Conservation (phyloP, 1,140 invertebrate species). For the Macrosteles quadrilineatus region DNA sequence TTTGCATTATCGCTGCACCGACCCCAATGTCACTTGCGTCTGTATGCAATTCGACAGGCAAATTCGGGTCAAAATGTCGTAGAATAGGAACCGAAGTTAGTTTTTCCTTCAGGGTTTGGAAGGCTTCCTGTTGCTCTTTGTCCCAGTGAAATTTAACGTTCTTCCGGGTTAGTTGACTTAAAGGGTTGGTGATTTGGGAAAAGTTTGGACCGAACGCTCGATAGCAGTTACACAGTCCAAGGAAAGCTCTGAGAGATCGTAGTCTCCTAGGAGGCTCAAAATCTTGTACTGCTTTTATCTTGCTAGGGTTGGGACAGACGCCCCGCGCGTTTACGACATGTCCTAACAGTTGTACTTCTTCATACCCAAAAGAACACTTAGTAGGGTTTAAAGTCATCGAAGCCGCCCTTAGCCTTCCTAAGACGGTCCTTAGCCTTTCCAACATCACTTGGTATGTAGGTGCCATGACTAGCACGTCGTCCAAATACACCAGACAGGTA, state of each 20-base stretch:
- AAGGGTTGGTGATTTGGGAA: slow-evolving; percentile 45
- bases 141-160: neutral
- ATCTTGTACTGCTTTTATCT: slow-evolving; percentile 43
- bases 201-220: slow-evolving; percentile 48
- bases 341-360: slow-evolving; percentile 46
- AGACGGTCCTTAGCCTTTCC: slow-evolving; percentile 34
- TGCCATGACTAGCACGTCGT: slow-evolving; percentile 44
- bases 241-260: slow-evolving; percentile 43
- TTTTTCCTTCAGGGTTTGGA: slow-evolving; percentile 5
- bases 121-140: neutral
- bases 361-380: slow-evolving; percentile 46
- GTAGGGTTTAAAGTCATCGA: slow-evolving; percentile 43
- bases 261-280: slow-evolving; percentile 38
- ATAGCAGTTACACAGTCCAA: slow-evolving; percentile 46
- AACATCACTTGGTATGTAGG: slow-evolving; percentile 39
- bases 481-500: slow-evolving; percentile 37
- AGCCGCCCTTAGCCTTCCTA: slow-evolving; percentile 37
- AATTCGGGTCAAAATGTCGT: slow-evolving; percentile 39
- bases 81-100: slow-evolving; percentile 37
- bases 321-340: slow-evolving; percentile 44
- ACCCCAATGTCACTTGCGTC: slow-evolving; percentile 45
- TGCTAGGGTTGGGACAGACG: slow-evolving; percentile 45
- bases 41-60: slow-evolving; percentile 41
- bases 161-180: slow-evolving; percentile 35
- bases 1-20: slow-evolving; percentile 44